Evolutionary conservation across 2,797 vertebrate species (phyloP).

Genomic region (Natrix natrix): DNA sequence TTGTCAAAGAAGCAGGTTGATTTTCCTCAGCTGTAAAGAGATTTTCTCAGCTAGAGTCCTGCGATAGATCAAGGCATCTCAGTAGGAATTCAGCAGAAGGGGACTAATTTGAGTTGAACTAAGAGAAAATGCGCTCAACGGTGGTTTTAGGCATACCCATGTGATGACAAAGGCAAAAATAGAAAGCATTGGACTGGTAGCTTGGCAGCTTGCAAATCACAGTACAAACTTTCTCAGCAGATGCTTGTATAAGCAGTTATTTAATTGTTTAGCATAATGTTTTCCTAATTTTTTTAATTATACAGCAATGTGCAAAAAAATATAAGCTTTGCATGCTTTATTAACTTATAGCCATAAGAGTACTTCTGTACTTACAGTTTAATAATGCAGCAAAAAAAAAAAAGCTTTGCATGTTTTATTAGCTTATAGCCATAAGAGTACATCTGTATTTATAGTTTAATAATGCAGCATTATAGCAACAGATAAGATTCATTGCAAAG

Average conservation of each 20-base stretch:
- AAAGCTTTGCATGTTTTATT: not conserved
- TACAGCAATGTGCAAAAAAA: not conserved
- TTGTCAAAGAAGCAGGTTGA: constrained; percentile 70
- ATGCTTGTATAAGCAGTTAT: not conserved
- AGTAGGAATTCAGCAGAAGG: constrained; percentile 64
- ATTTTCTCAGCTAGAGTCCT: constrained; percentile 69
- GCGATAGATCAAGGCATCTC: constrained; percentile 63
- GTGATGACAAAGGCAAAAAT: constrained; percentile 58
- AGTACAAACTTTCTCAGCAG: constrained; percentile 19
- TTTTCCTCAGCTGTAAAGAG: constrained; percentile 66
- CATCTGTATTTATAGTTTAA: not conserved
- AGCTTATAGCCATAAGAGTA: not conserved
- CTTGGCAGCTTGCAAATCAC: constrained; percentile 54
- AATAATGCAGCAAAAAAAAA: not conserved
- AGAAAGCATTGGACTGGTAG: constrained; percentile 63
- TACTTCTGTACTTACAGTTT: not conserved
- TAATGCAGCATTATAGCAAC: not conserved
- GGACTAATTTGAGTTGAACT: constrained; percentile 72
- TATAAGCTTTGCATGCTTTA: not conserved
- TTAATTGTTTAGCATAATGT: not conserved
- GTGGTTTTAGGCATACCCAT: constrained; percentile 58
- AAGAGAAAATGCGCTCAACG: constrained; percentile 63
- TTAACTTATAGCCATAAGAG: not conserved
- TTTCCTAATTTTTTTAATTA: not conserved
- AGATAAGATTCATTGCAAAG: not conserved